These are phyloP conservation scores for Cercopithecus neglectus DNA, from an alignment of 2,797 vertebrate species.

Conservation along the genomic window DNA sequence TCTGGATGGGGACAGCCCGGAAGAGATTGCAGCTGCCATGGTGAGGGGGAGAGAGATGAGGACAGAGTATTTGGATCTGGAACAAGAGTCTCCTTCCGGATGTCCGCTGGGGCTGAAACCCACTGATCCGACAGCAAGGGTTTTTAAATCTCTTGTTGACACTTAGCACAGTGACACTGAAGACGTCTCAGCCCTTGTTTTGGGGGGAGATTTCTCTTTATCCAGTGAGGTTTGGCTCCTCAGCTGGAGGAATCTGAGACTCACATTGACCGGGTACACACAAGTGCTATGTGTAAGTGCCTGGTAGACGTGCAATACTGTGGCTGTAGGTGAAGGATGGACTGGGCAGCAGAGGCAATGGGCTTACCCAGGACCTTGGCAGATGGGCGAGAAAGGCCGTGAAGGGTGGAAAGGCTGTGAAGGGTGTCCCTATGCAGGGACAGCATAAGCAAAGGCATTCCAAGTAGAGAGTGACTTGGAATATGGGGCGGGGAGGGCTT, in stretches of 20 bases:
- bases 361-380: neutral
- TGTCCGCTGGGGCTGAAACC: neutral
- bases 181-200: neutral
- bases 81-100: fast-evolving
- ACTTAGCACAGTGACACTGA: neutral
- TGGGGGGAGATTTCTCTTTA: conserved; percentile 16
- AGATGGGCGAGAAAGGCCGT: neutral
- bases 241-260: neutral
- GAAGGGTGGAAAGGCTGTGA: neutral
- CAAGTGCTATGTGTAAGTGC: neutral
- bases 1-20: conserved; percentile 96
- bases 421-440: neutral
- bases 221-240: neutral
- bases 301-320: neutral
- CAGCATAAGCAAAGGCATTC: neutral
- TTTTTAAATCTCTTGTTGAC: neutral
- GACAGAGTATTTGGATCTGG: fast-evolving
- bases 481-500: neutral
- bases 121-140: neutral
- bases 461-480: neutral
- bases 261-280: neutral
- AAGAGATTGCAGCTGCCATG: conserved; percentile 97
- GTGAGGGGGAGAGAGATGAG: conserved; percentile 82
- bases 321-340: neutral
- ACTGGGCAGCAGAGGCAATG: neutral